Percentiles rank a stretch among this genome's conserved stretches.
These are phyloP conservation scores for Neotoma lepida DNA, from an alignment of 2,113 vertebrate genomes.

Conservation along the genomic window DNA sequence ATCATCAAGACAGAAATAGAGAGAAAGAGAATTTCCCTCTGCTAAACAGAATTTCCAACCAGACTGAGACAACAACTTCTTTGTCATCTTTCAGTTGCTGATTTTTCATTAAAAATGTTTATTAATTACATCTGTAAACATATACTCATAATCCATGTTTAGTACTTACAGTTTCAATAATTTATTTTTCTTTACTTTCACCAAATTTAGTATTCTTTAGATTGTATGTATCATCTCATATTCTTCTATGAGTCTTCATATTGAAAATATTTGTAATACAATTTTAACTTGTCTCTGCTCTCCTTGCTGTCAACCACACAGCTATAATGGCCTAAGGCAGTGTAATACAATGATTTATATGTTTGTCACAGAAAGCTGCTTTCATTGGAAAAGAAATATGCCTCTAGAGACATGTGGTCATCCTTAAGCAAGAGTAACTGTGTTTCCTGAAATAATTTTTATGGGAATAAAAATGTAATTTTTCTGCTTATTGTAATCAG, in stretches of 20 bases:
- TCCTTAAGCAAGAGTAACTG: constrained; percentile 42
- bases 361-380: not conserved
- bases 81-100: not conserved
- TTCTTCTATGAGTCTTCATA: not conserved
- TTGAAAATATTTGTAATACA: not conserved
- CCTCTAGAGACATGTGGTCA: constrained; percentile 40
- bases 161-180: constrained; percentile 56
- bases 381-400: not conserved
- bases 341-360: constrained; percentile 22
- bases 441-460: constrained; percentile 18
- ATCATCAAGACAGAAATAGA: not conserved
- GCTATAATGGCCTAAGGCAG: not conserved
- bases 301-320: not conserved
- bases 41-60: not conserved
- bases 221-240: not conserved
- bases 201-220: not conserved
- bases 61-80: not conserved
- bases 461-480: not conserved
- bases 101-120: not conserved
- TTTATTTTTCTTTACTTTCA: constrained; percentile 8
- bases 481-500: not conserved
- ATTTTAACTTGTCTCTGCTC: not conserved
- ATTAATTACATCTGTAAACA: not conserved
- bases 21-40: not conserved
- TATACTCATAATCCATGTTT: not conserved